Conservation (phyloP, 2,113 vertebrate species). For the Cephalopholis sonnerati region DNA sequence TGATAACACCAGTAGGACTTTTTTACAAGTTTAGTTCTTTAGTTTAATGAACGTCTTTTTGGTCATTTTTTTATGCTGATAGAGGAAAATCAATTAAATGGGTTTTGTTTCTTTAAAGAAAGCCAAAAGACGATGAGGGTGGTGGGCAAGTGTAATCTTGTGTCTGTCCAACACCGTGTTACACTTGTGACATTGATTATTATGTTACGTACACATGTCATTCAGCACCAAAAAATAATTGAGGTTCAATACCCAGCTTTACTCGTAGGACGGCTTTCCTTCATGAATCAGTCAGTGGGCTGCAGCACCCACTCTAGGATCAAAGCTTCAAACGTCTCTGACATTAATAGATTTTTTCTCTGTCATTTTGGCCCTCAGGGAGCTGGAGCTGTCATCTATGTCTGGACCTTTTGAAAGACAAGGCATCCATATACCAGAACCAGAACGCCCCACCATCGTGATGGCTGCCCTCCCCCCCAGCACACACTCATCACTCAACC, state of each 20-base stretch:
- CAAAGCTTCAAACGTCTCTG: background rate
- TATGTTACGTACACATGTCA: background rate
- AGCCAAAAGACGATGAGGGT: no score
- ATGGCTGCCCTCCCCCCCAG: conserved; percentile 69
- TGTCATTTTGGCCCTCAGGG: conserved; percentile 78
- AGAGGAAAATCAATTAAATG: no score
- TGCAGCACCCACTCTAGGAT: background rate
- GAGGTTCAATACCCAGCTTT: background rate
- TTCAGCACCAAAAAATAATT: background rate
- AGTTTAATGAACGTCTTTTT: no score
- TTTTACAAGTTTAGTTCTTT: no score
- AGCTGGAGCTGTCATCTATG: conserved; percentile 98
- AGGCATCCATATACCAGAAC: conserved; percentile 97
- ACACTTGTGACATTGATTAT: no score
- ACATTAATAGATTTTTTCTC: background rate
- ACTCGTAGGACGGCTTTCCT: background rate
- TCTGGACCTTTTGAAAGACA: conserved; percentile 96
- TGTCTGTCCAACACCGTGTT: no score
- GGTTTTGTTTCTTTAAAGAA: no score
- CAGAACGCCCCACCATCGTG: conserved; percentile 88
- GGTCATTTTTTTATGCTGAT: no score
- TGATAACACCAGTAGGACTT: no score
- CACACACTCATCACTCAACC: conserved; percentile 36
- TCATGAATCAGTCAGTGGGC: background rate
- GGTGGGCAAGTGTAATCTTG: no score